Base-by-base conservation (phyloP, 2,113 vertebrate genomes). In the Siniperca chuatsi region DNA sequence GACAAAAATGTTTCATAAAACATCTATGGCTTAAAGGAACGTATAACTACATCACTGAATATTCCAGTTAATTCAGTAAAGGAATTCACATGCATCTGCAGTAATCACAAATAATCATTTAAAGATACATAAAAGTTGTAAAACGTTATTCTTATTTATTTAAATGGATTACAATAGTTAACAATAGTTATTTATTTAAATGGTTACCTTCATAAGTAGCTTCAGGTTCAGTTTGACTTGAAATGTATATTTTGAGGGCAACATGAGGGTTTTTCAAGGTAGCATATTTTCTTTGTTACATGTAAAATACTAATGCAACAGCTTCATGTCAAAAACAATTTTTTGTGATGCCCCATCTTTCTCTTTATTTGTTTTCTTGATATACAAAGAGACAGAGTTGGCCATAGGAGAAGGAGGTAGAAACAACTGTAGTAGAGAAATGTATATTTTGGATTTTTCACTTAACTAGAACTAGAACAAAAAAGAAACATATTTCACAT, bases 91-190 rank as follows among this genome's bases (percentile, higher is more conserved):
- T 35, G 8, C 18, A 44, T 48, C 29, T n/a, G 20, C 40, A 58
- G 35, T 69, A 29, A 35, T 33, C 10, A 40, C 1, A 61, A 40
- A 12, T 29, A 37, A 35, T 68, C 3, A 60, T 72, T 72, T 68
- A 68, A 62, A 68, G 8, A 65, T 37, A 48, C 12, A 54, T 50
- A 20, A 46, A 69, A 81, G 60, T 62, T 73, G 4, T 25, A 52
- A 64, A 50, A 37, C 33, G 62, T 68, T 57, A 23, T 35, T 8
- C 9, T 11, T 48, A 29, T 21, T 12, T 40, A 62, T 35, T n/a
- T 20, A 25, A 33, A 50, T 40, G 1, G 2, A 35, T 20, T 25
- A 29, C 29, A 29, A 29, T 29, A 29, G 29, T 11, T 48, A 29
- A 29, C 29, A 29, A 29, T 29, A 29, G 29, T 11, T 48, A 29